A percentile compares a stretch with the other conserved stretches of the same genome.
Evolutionary conservation across 2,888 invertebrate genomes (phyloP).

Genomic region (Conomelus anceps): DNA sequence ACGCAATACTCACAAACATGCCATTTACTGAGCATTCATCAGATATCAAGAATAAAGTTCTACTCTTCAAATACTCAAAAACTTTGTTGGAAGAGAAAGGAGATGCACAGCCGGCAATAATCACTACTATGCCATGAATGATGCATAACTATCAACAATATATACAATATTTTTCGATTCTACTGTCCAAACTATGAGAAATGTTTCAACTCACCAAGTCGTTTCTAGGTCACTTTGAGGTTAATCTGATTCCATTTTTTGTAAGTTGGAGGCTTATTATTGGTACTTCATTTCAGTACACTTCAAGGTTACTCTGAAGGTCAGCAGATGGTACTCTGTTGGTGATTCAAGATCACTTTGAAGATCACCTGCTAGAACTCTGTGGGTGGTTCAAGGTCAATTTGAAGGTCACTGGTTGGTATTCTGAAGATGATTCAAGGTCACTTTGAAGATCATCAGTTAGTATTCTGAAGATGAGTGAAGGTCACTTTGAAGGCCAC

Average conservation of each 20-base stretch:
- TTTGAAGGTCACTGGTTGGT: neutral
- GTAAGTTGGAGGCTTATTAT: too few species aligned
- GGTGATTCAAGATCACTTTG: too few species aligned
- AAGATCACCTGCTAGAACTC: neutral
- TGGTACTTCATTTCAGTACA: neutral
- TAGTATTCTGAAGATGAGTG: too few species aligned
- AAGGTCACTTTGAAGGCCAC: too few species aligned
- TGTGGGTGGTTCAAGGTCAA: neutral
- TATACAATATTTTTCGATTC: neutral
- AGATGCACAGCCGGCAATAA: neutral
- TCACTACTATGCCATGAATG: too few species aligned
- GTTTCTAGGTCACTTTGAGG: neutral
- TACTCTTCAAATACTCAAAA: neutral
- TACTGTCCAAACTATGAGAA: neutral
- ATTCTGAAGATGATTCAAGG: neutral
- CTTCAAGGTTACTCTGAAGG: neutral
- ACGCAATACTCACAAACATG: too few species aligned
- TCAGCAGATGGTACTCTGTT: too few species aligned
- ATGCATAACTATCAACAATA: neutral
- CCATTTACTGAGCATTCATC: too few species aligned
- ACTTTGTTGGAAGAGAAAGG: too few species aligned
- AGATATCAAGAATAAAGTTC: too few species aligned
- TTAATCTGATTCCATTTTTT: too few species aligned
- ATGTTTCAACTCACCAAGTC: neutral
- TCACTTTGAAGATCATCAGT: neutral